Evolutionary conservation across 1,140 invertebrate genomes (phyloP), one percentile per base, ranked within the genome.

Genomic region (Aleiodes sp.): DNA sequence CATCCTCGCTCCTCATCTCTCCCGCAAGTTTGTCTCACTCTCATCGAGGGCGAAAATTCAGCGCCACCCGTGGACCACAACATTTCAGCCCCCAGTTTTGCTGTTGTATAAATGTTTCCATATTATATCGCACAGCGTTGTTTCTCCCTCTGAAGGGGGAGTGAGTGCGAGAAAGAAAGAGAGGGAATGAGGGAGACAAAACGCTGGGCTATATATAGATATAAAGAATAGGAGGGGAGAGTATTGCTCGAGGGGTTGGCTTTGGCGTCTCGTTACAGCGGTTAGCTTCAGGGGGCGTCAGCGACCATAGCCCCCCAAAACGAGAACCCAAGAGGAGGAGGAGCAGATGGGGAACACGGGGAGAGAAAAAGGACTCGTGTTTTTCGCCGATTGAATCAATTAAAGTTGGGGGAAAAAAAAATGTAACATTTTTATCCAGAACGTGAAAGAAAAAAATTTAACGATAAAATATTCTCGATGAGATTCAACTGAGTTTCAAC

Each of bases 361-460:
- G 24, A 24, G 21, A 65, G 69, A 65, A 73, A 71, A 70, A 75
- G 70, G 65, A 66, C 73, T 73, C 75, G 81, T 82, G 81, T 82
- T 82, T 82, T 82, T 81, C 81, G 73, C 76, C 78, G 81, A 81
- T 82, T 82, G 79, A 82, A 82, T 81, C 80, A 82, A 82, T 82
- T 82, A 82, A 78, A 81, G 80, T 78, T 14, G 70, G 56, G 67
- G 68, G 71, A 75, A 73, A 70, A 69, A 71, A 26, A 10, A 26
- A 10, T 9, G 29, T 14, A 63, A 37, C 24, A 39, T 33, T 39
- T 39, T 16, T 63, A 21, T 21, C 21, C 14, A 6, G 21, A 46
- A 16, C 41, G 12, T 46, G 4, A 4, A 6, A 19, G 19, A 12
- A 14, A 39, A 39, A 63, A 33, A 19, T 63, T 29, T 63, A 63